phyloP scores from a whole-genome alignment of 2,113 vertebrate species.

The Podarcis cretensis region DNA sequence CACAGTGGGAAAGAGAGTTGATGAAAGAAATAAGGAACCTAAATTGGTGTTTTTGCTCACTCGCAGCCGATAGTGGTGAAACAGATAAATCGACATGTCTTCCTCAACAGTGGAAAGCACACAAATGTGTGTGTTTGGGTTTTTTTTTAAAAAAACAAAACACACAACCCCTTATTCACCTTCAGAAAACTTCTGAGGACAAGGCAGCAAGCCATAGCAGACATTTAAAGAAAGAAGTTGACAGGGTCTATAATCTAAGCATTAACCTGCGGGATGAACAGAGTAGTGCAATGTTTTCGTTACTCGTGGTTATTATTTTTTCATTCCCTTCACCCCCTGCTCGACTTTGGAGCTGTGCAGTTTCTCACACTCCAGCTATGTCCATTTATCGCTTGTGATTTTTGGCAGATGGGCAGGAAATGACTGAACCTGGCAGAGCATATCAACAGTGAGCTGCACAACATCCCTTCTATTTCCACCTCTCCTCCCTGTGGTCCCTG shows the following conservation, averaged over 20 bases:
- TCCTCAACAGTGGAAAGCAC: rapidly evolving
- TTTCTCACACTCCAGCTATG: slow-evolving; percentile 84
- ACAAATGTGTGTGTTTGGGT: not conserved
- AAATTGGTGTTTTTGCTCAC: not conserved
- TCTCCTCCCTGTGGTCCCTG: slow-evolving; percentile 53
- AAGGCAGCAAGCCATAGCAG: not conserved
- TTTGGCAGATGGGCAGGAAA: slow-evolving; percentile 91
- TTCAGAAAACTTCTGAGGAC: not conserved
- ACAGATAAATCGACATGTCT: not conserved
- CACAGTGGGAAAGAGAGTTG: not conserved
- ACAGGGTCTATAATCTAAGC: slow-evolving; percentile 26
- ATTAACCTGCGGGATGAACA: slow-evolving; percentile 40
- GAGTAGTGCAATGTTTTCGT: slow-evolving; percentile 48
- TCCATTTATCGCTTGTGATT: slow-evolving; percentile 84
- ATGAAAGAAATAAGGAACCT: not conserved
- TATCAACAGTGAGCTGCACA: slow-evolving; percentile 63
- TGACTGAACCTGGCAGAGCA: slow-evolving; percentile 82
- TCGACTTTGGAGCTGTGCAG: slow-evolving; percentile 69
- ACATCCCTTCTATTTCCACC: slow-evolving; percentile 67
- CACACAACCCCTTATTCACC: not conserved
- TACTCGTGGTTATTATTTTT: slow-evolving; percentile 61
- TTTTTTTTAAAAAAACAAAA: not conserved
- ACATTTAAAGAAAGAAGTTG: slow-evolving; percentile 28
- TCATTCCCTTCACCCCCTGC: slow-evolving; percentile 62
- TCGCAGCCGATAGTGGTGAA: slow-evolving; percentile 8